A percentile compares a stretch with the other conserved stretches of the same genome.
Conservation (phyloP, 2,888 invertebrate species). For the Nephrotoma flavescens region DNA sequence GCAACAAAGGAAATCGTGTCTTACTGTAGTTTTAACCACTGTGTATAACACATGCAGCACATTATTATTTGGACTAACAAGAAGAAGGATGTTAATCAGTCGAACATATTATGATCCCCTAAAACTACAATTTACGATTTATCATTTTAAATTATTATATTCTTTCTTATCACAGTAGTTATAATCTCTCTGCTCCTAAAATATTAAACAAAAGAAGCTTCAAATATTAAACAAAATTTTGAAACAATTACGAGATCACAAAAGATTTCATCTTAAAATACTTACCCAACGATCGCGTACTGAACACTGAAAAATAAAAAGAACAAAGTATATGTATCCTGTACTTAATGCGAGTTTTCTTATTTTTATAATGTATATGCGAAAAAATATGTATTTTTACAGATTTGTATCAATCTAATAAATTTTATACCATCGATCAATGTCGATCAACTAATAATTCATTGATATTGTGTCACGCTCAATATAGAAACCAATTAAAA, state of each 20-base stretch:
- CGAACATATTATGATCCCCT: background rate
- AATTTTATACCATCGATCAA: constrained; percentile 1
- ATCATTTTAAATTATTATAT: background rate
- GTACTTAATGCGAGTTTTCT: background rate
- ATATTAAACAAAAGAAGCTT: background rate
- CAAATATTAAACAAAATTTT: background rate
- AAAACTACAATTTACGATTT: background rate
- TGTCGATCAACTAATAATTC: constrained; percentile 6
- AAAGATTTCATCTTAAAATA: background rate
- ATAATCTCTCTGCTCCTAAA: background rate
- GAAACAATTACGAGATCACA: background rate
- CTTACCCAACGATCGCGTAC: background rate
- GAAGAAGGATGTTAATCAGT: background rate
- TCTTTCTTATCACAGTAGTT: background rate
- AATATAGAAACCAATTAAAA: constrained; percentile 3
- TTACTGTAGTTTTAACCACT: too few species aligned
- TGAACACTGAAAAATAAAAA: background rate
- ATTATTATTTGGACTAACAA: background rate
- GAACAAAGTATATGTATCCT: background rate
- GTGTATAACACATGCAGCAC: too few species aligned
- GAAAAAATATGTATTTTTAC: background rate
- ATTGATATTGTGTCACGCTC: constrained; percentile 3
- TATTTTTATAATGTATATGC: background rate
- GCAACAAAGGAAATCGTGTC: too few species aligned
- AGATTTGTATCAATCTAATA: constrained; percentile 1